These are phyloP conservation scores for Bubalus kerabau DNA, from an alignment of 2,113 vertebrate genomes.

Conservation along the genomic window DNA sequence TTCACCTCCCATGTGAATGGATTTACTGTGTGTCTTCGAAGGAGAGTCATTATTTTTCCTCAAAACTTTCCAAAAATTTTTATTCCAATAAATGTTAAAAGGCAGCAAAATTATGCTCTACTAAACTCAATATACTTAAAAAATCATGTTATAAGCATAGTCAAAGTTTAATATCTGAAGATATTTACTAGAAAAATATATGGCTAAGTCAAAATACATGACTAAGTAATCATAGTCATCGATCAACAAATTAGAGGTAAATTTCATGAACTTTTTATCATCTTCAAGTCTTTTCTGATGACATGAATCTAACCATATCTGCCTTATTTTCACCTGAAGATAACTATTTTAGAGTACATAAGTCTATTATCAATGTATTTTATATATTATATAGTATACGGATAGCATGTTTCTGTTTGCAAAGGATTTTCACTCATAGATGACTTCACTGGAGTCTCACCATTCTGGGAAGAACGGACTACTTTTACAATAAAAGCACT, in stretches of 20 bases:
- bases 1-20: neutral
- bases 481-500: neutral
- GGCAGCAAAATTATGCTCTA: neutral
- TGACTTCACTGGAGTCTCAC: neutral
- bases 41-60: neutral
- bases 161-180: neutral
- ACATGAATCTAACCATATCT: neutral
- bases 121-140: neutral
- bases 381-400: neutral
- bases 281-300: neutral
- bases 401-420: neutral
- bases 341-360: neutral
- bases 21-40: neutral
- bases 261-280: neutral
- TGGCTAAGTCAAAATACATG: no score
- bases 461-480: neutral
- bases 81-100: neutral
- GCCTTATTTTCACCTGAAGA: neutral
- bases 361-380: neutral
- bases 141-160: neutral
- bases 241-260: neutral
- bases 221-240: neutral
- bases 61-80: neutral
- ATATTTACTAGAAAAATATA: neutral
- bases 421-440: neutral